These are phyloP conservation scores for Platorchestia sp. DNA, from an alignment of 1,140 invertebrate genomes.

Conservation along the genomic window DNA sequence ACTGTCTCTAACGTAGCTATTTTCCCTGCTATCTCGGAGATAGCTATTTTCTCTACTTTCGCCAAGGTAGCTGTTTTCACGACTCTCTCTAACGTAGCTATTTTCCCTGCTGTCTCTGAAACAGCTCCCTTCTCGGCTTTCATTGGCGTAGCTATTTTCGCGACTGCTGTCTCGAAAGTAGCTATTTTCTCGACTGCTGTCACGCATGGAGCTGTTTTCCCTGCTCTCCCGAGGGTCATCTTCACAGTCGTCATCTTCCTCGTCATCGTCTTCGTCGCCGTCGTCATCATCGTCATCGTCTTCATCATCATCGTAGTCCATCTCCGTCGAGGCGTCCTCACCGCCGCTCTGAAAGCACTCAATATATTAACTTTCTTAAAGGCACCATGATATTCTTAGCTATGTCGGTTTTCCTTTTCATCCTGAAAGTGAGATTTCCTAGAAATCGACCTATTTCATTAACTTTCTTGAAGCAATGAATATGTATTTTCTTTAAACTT, in stretches of 20 bases:
- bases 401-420: too few relatives aligned
- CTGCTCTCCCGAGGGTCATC: constrained; percentile 70
- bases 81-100: constrained; percentile 19
- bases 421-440: too few relatives aligned
- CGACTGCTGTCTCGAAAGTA: constrained; percentile 36
- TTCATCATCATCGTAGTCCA: constrained; percentile 72
- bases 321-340: constrained; percentile 68
- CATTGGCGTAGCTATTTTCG: constrained; percentile 22
- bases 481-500: too few relatives aligned
- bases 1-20: constrained; percentile 6
- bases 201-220: constrained; percentile 75
- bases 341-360: constrained; percentile 69
- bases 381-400: too few relatives aligned
- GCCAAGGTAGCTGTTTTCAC: constrained; percentile 6
- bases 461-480: too few relatives aligned
- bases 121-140: constrained; percentile 25
- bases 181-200: constrained; percentile 59
- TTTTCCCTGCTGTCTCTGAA: constrained; percentile 36
- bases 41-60: constrained; percentile 2
- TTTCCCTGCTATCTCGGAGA: not conserved
- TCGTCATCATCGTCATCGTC: constrained; percentile 72
- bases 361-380: not conserved
- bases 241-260: constrained; percentile 75
- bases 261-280: constrained; percentile 76
- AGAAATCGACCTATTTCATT: too few relatives aligned